A percentile compares a stretch with the other conserved stretches of the same genome.
Evolutionary conservation across 2,888 invertebrate genomes (phyloP).

Genomic region (Enchytraeus crypticus): DNA sequence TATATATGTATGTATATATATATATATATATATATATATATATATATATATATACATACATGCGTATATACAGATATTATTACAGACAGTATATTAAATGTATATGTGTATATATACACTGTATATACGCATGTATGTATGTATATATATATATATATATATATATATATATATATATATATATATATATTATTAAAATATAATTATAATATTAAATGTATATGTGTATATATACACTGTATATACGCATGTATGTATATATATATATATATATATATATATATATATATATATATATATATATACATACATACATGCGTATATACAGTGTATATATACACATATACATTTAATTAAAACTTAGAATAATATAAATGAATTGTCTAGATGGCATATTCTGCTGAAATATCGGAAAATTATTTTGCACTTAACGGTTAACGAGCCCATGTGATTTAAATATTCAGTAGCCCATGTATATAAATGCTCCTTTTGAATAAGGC

Average conservation of each 20-base stretch:
- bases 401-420: too few species aligned
- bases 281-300: neutral
- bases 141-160: slow-evolving; percentile 1
- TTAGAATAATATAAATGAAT: neutral
- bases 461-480: too few species aligned
- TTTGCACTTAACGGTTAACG: too few species aligned
- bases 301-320: neutral
- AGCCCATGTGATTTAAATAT: too few species aligned
- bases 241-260: too few species aligned
- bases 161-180: neutral
- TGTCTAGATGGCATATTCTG: neutral
- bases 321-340: too few species aligned
- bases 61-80: too few species aligned
- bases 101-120: neutral
- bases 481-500: too few species aligned
- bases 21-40: neutral
- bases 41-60: neutral
- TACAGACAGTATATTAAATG: neutral
- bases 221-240: too few species aligned
- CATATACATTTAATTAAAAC: neutral
- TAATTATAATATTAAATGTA: neutral
- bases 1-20: neutral
- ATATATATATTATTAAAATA: neutral
- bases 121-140: neutral
- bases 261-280: neutral